These are phyloP conservation scores for Scortum barcoo DNA, from an alignment of 2,113 vertebrate species.

Conservation along the genomic window DNA sequence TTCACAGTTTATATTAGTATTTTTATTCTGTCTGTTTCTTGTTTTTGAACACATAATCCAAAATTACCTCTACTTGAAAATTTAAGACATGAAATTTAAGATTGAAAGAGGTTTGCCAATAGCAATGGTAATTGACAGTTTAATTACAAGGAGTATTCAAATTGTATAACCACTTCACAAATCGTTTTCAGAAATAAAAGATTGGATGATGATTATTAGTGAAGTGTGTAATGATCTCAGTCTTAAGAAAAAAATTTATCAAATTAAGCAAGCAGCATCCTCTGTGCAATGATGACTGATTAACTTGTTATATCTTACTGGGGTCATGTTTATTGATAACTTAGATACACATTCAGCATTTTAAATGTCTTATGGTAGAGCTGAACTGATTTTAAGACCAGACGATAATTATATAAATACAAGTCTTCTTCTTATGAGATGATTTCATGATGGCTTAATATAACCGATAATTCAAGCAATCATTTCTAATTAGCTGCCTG, in stretches of 20 bases:
- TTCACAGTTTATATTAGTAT: background rate
- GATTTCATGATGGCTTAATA: constrained; percentile 59
- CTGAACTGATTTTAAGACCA: constrained; percentile 61
- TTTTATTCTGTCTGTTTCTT: background rate
- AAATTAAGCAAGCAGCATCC: constrained; percentile 1
- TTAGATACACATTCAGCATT: constrained; percentile 26
- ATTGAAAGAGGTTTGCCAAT: background rate
- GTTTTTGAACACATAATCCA: background rate
- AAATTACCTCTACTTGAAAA: background rate
- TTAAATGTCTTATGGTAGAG: constrained; percentile 43
- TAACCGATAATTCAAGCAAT: constrained; percentile 70
- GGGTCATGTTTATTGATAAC: constrained; percentile 13
- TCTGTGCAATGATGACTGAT: constrained; percentile 13
- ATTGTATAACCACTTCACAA: background rate
- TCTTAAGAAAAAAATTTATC: constrained; percentile 12
- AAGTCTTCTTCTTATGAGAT: constrained; percentile 58
- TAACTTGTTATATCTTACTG: background rate
- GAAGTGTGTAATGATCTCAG: background rate
- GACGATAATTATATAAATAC: constrained; percentile 67
- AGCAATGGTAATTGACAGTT: no score
- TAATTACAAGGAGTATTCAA: background rate
- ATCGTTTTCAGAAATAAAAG: background rate
- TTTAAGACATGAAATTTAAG: background rate
- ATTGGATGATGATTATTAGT: constrained; percentile 15
- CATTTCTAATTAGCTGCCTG: constrained; percentile 70